Evolutionary conservation across 2,888 invertebrate species (phyloP).

Genomic region (Cryptocheilus praepositus): DNA sequence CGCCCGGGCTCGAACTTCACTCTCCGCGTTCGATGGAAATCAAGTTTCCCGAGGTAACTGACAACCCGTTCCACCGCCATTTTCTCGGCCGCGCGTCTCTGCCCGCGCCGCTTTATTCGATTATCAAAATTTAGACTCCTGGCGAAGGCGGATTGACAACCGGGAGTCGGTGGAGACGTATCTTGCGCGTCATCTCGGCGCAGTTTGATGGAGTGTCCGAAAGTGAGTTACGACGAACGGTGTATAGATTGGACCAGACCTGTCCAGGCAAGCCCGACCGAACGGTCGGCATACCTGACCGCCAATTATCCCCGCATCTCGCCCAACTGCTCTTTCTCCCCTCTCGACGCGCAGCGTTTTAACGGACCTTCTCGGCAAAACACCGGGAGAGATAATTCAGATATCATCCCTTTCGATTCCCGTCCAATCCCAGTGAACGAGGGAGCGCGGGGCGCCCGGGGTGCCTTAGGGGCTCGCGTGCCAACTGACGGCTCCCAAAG

Average conservation of each 20-base stretch:
- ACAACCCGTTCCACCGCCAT: too few species aligned
- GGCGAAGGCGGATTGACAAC: too few species aligned
- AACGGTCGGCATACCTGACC: conserved; percentile 61
- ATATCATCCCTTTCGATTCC: conserved; percentile 65
- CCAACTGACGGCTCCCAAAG: conserved; percentile 67
- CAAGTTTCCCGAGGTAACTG: too few species aligned
- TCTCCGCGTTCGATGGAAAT: too few species aligned
- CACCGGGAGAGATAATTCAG: conserved; percentile 64
- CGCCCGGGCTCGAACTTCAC: too few species aligned
- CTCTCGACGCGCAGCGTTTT: conserved; percentile 35
- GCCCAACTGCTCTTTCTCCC: conserved; percentile 59
- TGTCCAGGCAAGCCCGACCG: conserved; percentile 30
- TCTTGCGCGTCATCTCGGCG: neutral
- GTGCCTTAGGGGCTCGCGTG: conserved; percentile 64
- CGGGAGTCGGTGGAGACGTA: too few species aligned
- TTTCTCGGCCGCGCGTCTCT: too few species aligned
- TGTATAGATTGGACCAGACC: conserved; percentile 25
- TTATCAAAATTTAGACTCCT: too few species aligned
- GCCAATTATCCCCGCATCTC: conserved; percentile 69
- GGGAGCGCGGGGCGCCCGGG: conserved; percentile 43
- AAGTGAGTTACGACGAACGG: conserved; percentile 40
- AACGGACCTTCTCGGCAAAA: conserved; percentile 49
- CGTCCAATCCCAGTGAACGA: conserved; percentile 46
- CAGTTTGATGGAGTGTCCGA: neutral
- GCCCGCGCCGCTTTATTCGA: too few species aligned